Base-by-base conservation (phyloP, 2,888 invertebrate genomes). In the Napeogenes inachia region DNA sequence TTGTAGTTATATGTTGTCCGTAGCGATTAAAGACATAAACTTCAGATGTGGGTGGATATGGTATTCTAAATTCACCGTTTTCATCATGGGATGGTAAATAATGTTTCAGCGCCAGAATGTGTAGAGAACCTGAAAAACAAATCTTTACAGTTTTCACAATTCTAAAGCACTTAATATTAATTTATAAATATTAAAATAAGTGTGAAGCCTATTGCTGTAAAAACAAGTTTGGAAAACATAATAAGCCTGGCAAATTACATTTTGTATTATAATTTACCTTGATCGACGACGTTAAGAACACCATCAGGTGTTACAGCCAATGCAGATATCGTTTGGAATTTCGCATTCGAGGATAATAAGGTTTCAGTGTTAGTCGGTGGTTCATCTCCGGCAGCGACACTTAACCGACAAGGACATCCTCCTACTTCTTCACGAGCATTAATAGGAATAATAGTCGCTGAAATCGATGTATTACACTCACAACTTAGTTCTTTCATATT, bases 1-100 rank as follows among this genome's bases (percentile, higher is more conserved):
- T 96, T 2, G 99, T 99, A 35, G 96, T 95, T 35, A 97, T 95
- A 84, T 99, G 99, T 82, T 99, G 99, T 1, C 99, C 99, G 78
- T 97, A 98, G 35, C 96, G 93, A 85, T 98, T 98, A 84, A 98
- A 98, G 1, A 97, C 96, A 78, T 97, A 98, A 65, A 98, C 93
- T 88, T 99, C 99, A 70, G 97, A 96, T 0, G 97, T 96, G 12
- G 97, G 96, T 50, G 98, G 96, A 80, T 96, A 97, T 2, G 97
- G 96, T 75, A 99, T 97, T 80, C 97, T 95, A 77, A 97, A 98
- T 81, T 97, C 97, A 45, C 97, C 96, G 76, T 95, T 96, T 81
- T 96, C 95, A 78, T 97, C 96, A 73, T 96, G 96, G 42, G 94
- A 94, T 32, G 97, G 97, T 66, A 97, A 85, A 80, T 97, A 97